Base-by-base conservation (phyloP, 35 echinoderm and acorn worm species). In the Chiridota heheva region DNA sequence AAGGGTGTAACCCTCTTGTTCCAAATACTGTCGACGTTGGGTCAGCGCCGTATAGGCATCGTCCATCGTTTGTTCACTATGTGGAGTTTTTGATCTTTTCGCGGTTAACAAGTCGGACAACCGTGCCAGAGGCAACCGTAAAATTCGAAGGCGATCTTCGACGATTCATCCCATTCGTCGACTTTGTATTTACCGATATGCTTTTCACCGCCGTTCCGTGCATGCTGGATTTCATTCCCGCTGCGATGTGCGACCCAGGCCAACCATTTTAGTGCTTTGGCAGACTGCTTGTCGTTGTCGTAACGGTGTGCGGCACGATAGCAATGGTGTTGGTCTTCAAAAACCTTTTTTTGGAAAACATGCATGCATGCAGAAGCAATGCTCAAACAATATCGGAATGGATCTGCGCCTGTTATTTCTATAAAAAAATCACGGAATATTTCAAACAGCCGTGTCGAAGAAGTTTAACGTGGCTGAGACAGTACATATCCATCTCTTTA, bases 211-310 rank as follows among this genome's bases (percentile, higher is more conserved):
- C 62, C 62, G 62, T 65, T 65, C 13, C 0, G 62, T 20, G 62
- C 62, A 65, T 65, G 62, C 32, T 65, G 62, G 32, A 65, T 65
- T n/a, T n/a, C n/a, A n/a, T n/a, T n/a, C n/a, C n/a, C n/a, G n/a
- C n/a, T n/a, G n/a, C n/a, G n/a, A n/a, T n/a, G n/a, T n/a, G n/a
- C n/a, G n/a, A 30, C 29, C 48, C 48, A 53, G 10, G 48, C 48
- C 48, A 53, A 13, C 48, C 48, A 53, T 22, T 53, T 53, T 53
- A 53, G 48, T 10, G 48, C 48, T 53, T 53, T 53, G 10, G 22
- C 10, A 10, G 48, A 53, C 10, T 53, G 48, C 10, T 53, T 53
- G 10, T 53, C 10, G 48, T 53, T 13, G 48, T 22, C 48, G 48
- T n/a, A n/a, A n/a, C n/a, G n/a, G n/a, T n/a, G n/a, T n/a, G n/a